Evolutionary conservation across 2,113 vertebrate species (phyloP), one percentile per base, ranked within the genome.

Genomic region (Tapirus terrestris): DNA sequence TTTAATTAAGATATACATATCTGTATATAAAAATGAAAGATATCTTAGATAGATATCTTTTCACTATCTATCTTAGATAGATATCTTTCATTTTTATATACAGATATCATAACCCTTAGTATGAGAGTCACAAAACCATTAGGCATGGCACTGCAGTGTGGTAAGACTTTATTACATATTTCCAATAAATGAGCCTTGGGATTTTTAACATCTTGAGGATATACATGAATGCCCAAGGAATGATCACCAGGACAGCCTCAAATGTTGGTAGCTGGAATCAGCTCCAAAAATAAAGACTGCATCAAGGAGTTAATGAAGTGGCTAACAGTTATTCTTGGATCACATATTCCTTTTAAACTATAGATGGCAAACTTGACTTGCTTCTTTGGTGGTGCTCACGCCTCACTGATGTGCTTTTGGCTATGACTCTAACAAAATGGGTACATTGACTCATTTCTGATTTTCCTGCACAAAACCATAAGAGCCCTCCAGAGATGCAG

Each of bases 271-370:
- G 27, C n/a, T 87, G 8, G 33, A 85, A 90, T 76, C 51, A 27
- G 93, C 27, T 72, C 31, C 36, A 60, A 96, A 93, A 94, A 63
- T 86, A 51, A 77, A 94, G 84, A 89, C 25, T 65, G 0, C 27
- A 82, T 82, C 23, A 86, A 89, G 63, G 48, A 90, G 56, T 85
- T 90, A 82, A 94, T 92, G 36, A 95, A 56, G 33, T 81, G 6
- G 0, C 3, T 84, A 56, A 31, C 1, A 83, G 51, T 84, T 83
- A 84, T 87, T 76, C 9, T 91, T 82, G 77, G 20, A 73, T 68
- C 11, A 63, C 0, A 2, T 89, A 68, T 60, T 67, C 27, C 48
- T 80, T 96, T 82, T 45, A 96, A 93, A 70, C 21, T 70, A n/a
- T 8, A 60, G 11, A 97, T 8, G 36, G 72, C 12, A 88, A 92